Conservation (phyloP, 2,797 vertebrate genomes). For the Cryptoblepharus egeriae region DNA sequence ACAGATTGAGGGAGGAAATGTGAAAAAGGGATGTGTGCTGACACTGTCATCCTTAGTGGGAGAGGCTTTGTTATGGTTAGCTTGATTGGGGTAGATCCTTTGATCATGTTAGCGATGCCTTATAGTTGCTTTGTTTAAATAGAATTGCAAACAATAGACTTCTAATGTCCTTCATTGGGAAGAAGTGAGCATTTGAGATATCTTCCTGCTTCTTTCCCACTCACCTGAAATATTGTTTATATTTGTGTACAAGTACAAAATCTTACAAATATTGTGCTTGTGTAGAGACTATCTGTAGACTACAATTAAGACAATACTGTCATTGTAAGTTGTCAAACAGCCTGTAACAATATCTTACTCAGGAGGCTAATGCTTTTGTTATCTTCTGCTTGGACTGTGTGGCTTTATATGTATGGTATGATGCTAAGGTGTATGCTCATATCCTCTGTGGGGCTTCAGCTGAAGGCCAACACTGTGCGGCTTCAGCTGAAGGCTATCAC, state of each 20-base stretch:
- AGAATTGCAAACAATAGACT: neutral
- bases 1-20: neutral
- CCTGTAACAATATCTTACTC: neutral
- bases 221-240: neutral
- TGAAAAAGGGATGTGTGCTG: no score
- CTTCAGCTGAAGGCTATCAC: neutral
- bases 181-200: neutral
- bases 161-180: neutral
- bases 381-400: neutral
- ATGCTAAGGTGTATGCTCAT: neutral
- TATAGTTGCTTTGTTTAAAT: neutral
- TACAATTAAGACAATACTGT: neutral
- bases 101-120: no score
- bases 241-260: no score
- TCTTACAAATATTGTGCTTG: neutral
- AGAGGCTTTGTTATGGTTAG: neutral
- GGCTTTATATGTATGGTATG: neutral
- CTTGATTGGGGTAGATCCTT: no score
- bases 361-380: neutral
- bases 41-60: neutral
- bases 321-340: neutral
- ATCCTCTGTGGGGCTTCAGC: neutral
- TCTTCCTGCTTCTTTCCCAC: neutral
- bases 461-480: no score
- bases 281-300: neutral